A percentile compares a stretch with the other conserved stretches of the same genome.
Conservation (phyloP, 1,140 invertebrate genomes). For the Zeugodacus cucurbitae region DNA sequence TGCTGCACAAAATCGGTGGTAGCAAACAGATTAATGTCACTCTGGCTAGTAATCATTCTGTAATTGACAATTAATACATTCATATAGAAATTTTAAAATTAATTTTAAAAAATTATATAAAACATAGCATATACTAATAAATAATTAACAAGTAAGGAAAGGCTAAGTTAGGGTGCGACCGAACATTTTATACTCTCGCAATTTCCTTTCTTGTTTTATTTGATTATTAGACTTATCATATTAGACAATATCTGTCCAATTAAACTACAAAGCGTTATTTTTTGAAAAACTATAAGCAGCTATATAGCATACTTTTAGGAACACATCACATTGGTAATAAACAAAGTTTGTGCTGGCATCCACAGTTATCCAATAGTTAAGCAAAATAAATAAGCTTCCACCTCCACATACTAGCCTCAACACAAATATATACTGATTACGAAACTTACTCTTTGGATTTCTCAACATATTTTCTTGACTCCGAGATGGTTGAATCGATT, state of each 20-base stretch:
- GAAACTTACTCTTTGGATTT: constrained; percentile 80
- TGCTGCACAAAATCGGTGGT: constrained; percentile 57
- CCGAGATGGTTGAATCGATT: constrained; percentile 88
- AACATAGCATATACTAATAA: neutral
- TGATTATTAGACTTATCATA: too few relatives aligned
- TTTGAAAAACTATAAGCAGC: too few relatives aligned
- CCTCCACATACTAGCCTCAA: neutral
- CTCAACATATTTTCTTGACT: constrained; percentile 85
- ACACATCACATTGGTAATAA: neutral
- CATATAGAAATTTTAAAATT: too few relatives aligned
- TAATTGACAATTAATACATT: neutral
- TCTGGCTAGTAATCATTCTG: constrained; percentile 60
- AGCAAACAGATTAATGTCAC: constrained; percentile 60
- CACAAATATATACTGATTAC: neutral
- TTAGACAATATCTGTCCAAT: too few relatives aligned
- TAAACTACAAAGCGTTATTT: too few relatives aligned
- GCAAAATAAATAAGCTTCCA: neutral
- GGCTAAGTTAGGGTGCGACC: too few relatives aligned
- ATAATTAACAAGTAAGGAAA: too few relatives aligned
- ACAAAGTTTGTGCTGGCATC: neutral
- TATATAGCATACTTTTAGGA: neutral
- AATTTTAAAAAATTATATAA: too few relatives aligned
- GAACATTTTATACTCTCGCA: too few relatives aligned
- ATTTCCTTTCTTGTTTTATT: too few relatives aligned
- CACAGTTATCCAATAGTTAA: neutral